phyloP scores from a whole-genome alignment of 2,113 vertebrate species.

The Pogona vitticeps region DNA sequence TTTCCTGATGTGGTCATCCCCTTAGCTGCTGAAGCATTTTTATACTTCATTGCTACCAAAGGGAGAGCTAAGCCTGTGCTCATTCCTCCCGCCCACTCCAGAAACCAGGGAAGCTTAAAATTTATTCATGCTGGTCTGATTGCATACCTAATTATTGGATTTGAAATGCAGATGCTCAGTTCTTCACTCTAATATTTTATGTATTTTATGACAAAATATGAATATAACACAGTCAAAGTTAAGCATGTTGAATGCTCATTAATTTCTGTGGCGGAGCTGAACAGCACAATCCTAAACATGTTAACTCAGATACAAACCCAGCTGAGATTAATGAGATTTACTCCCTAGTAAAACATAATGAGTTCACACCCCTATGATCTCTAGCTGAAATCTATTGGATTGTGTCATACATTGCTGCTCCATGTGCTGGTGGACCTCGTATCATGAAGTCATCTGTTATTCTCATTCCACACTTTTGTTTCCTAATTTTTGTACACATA shows the following conservation, averaged over 20 bases:
- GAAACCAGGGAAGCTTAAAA: not conserved
- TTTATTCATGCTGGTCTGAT: not conserved
- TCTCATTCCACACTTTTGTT: too few relatives aligned
- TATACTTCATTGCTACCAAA: not conserved
- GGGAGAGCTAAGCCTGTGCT: not conserved
- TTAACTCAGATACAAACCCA: too few relatives aligned
- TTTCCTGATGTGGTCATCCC: too few relatives aligned
- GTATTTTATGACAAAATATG: not conserved
- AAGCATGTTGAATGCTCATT: not conserved
- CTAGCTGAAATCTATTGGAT: not conserved
- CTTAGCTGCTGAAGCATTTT: not conserved
- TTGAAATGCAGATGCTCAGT: not conserved
- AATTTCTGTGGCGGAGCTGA: not conserved
- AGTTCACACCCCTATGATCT: not conserved
- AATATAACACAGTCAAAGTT: too few relatives aligned
- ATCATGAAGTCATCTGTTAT: too few relatives aligned
- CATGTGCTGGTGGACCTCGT: not conserved
- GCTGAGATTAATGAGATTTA: too few relatives aligned
- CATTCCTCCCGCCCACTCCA: not conserved
- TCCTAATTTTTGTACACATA: not conserved
- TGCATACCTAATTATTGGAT: not conserved
- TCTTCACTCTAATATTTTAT: not conserved
- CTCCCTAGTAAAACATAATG: not conserved
- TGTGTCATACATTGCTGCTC: not conserved
- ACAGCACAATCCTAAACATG: not conserved